A percentile compares a stretch with the other conserved stretches of the same genome.
Evolutionary conservation across 2,797 vertebrate species (phyloP).

Genomic region (Neomorphus geoffroyi): DNA sequence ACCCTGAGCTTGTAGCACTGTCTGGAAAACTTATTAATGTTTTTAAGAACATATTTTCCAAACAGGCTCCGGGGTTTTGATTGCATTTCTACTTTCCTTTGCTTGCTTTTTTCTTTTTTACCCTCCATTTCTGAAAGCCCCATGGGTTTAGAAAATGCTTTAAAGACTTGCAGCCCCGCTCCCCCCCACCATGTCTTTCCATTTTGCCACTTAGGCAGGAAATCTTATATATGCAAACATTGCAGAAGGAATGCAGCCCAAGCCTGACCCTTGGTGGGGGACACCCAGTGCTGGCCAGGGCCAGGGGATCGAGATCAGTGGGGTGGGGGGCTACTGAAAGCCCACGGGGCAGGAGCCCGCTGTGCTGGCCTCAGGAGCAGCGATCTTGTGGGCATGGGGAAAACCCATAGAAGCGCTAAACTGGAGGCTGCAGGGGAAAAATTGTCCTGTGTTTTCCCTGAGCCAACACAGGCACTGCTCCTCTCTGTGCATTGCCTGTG

Average conservation of each 20-base stretch:
- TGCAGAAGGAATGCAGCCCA: not conserved
- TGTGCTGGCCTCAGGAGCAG: not conserved
- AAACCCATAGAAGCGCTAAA: not conserved
- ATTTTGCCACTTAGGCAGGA: not conserved
- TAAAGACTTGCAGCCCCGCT: not conserved
- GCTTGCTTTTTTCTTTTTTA: not conserved
- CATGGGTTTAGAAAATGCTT: not conserved
- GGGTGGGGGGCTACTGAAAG: accelerated
- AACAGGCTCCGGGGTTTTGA: not conserved
- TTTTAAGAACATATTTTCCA: accelerated
- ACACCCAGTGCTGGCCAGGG: not conserved
- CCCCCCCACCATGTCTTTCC: not conserved
- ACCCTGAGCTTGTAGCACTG: not conserved
- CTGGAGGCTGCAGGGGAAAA: not conserved
- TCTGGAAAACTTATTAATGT: not conserved
- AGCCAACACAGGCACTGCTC: not conserved
- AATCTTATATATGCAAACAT: accelerated
- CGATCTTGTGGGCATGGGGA: not conserved
- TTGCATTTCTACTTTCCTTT: not conserved
- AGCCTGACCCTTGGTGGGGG: not conserved
- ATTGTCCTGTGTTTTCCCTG: not conserved
- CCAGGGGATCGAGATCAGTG: not conserved
- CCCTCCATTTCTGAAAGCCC: not conserved
- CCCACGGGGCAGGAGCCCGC: not conserved
- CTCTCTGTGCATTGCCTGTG: not conserved